Conservation (phyloP, 1,140 invertebrate species). For the Apocrypta bakeri region DNA sequence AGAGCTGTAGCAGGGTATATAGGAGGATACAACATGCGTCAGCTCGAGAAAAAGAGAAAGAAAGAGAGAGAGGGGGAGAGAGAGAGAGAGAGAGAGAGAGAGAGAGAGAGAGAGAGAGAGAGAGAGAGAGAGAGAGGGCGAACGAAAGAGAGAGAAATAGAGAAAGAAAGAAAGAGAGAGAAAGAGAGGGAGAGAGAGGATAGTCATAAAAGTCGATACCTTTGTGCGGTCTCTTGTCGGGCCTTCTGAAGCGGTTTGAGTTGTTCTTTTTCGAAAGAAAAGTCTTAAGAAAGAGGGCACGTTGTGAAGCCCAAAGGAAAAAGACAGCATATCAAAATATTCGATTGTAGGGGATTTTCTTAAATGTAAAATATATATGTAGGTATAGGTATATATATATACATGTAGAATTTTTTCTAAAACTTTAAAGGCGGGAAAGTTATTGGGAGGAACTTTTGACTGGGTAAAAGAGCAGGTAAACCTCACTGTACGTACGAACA, state of each 20-base stretch:
- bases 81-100: constrained; percentile 56
- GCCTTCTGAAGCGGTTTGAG: constrained; percentile 40
- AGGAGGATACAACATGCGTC: neutral
- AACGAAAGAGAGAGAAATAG: constrained; percentile 52
- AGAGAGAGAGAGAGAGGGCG: constrained; percentile 9
- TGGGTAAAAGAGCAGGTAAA: constrained; percentile 3
- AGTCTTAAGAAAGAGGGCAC: constrained; percentile 54
- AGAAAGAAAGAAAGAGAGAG: constrained; percentile 57
- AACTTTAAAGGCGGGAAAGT: constrained; percentile 9
- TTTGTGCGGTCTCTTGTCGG: constrained; percentile 57
- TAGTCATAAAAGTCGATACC: constrained; percentile 61
- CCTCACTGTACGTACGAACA: no score
- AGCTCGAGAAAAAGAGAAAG: constrained; percentile 2
- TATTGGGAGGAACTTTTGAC: constrained; percentile 20
- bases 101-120: constrained; percentile 51
- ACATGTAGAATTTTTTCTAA: neutral
- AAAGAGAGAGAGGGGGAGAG: constrained; percentile 50
- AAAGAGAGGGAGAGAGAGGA: constrained; percentile 47
- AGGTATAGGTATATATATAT: no score
- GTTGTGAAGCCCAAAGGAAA: constrained; percentile 50
- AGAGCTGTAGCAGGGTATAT: constrained; percentile 50
- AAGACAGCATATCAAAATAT: constrained; percentile 47
- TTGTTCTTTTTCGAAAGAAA: constrained; percentile 49
- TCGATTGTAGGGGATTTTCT: constrained; percentile 29
- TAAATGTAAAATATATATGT: neutral